Evolutionary conservation across 2,888 invertebrate species (phyloP), one percentile per base, ranked within the genome.

Genomic region (Fragum sueziense): DNA sequence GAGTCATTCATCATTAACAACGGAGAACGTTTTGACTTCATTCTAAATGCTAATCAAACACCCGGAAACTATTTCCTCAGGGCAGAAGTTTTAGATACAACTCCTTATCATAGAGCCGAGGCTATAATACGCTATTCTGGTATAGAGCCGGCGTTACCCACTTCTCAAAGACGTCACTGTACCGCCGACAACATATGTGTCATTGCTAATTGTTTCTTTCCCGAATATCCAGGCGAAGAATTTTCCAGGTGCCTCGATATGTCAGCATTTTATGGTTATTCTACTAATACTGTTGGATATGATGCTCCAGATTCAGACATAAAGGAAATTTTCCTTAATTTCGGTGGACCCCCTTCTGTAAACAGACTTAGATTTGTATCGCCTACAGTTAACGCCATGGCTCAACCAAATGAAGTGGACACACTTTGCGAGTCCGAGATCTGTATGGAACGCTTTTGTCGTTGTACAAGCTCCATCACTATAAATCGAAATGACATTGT

Each of bases 211-310:
- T 54, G 54, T 25, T 37, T 37, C 37, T 37, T 37, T 7, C 54
- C 6, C 6, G 52, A 52, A 52, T 52, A 11, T 22, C 52, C 52
- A 17, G 52, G 52, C 4, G 52, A 52, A 52, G n/a, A 52, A 52
- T 22, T 11, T 52, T 52, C 52, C n/a, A 9, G 7, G 20, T 52
- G 52, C 20, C 20, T 52, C 11, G n/a, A 17, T 88, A 2, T 88
- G 85, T 41, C 79, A 73, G 29, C n/a, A n/a, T n/a, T n/a, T n/a
- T n/a, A n/a, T n/a, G n/a, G n/a, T n/a, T n/a, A n/a, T n/a, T n/a
- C n/a, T n/a, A n/a, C n/a, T n/a, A n/a, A n/a, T n/a, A n/a, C n/a
- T n/a, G n/a, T n/a, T n/a, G n/a, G n/a, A n/a, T n/a, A n/a, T n/a
- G n/a, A n/a, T n/a, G n/a, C n/a, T n/a, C n/a, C n/a, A n/a, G n/a